phyloP scores from a whole-genome alignment of 2,888 invertebrate genomes.

The Eutolmus rufibarbis region DNA sequence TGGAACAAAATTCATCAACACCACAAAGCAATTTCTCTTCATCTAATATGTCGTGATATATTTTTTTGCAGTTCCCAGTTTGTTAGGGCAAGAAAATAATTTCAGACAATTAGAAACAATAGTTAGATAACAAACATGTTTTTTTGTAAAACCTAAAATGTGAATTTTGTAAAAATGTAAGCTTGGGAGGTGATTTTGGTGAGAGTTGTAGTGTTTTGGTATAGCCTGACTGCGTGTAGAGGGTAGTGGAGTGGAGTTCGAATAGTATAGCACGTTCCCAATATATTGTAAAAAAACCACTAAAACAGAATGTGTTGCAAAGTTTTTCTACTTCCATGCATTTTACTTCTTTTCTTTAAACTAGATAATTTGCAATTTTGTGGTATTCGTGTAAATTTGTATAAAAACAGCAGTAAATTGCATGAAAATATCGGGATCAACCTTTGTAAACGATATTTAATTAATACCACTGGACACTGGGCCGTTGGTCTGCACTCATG shows the following conservation, averaged over 20 bases:
- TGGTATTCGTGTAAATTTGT: background rate
- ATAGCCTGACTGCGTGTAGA: background rate
- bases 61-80: background rate
- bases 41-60: constrained; percentile 28
- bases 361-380: background rate
- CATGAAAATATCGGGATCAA: background rate
- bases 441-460: background rate
- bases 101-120: background rate
- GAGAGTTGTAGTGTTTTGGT: background rate
- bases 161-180: background rate
- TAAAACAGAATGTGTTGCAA: background rate
- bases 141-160: background rate
- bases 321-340: background rate
- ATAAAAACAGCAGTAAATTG: background rate
- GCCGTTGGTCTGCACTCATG: constrained; percentile 56
- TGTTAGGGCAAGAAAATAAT: background rate
- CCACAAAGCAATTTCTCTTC: constrained; percentile 8
- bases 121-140: background rate
- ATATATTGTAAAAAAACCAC: background rate
- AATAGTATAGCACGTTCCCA: background rate
- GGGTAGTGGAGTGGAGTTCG: background rate
- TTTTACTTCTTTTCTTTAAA: background rate
- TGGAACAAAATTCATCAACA: constrained; percentile 7
- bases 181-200: background rate
- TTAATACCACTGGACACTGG: background rate